Conservation (phyloP, 64 coral and sea anemone genomes). For the Porites australiensis region DNA sequence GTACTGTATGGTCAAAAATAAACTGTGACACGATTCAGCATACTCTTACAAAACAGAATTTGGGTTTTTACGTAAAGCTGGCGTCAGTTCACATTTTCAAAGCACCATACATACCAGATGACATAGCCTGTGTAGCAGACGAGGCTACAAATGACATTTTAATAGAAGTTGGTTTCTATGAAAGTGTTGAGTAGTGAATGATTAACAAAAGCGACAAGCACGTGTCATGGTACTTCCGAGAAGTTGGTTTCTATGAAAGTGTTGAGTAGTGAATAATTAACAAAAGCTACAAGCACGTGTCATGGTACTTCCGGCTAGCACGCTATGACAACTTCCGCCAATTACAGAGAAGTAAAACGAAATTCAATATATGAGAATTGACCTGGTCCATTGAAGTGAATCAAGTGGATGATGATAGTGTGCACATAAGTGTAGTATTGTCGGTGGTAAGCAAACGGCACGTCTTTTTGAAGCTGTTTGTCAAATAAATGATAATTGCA, state of each 20-base stretch:
- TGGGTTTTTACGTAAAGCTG: too few species aligned
- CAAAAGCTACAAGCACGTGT: neutral
- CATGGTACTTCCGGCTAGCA: neutral
- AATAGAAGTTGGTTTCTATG: too few species aligned
- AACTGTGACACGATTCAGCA: too few species aligned
- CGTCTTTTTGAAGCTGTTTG: neutral
- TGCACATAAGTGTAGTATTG: neutral
- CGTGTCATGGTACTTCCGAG: neutral
- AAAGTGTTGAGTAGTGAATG: neutral
- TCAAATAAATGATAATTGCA: neutral
- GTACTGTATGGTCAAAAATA: too few species aligned
- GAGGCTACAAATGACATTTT: neutral
- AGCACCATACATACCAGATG: too few species aligned
- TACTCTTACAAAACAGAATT: too few species aligned
- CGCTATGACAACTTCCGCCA: neutral
- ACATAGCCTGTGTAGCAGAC: too few species aligned
- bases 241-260: neutral
- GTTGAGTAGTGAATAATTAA: neutral
- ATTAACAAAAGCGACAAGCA: neutral
- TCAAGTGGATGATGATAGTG: neutral
- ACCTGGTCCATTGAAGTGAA: neutral
- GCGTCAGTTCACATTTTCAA: too few species aligned
- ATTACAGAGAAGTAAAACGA: neutral
- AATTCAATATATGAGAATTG: constrained; percentile 16
- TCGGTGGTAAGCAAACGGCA: neutral